Evolutionary conservation across 35 echinoderm and acorn worm species (phyloP).

Genomic region (Hemicentrotus pulcherrimus): DNA sequence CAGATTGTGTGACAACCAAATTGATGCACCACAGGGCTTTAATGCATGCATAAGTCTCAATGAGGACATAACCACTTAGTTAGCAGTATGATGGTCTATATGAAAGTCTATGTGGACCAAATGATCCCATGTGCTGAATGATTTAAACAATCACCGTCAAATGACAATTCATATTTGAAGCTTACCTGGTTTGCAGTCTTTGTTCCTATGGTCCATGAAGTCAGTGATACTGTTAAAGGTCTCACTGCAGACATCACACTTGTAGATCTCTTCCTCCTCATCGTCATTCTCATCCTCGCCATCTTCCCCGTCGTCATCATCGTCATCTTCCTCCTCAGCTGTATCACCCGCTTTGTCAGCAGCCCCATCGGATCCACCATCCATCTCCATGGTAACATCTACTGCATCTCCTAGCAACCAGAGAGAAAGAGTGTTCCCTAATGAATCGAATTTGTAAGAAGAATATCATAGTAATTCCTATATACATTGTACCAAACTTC

Average conservation of each 20-base stretch:
- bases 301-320: slow-evolving; percentile 41
- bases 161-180: neutral
- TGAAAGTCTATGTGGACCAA: too few relatives aligned
- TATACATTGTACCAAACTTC: too few relatives aligned
- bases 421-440: neutral
- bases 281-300: slow-evolving; percentile 53
- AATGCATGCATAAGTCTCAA: too few relatives aligned
- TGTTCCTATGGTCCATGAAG: slow-evolving; percentile 79
- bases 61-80: too few relatives aligned
- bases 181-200: slow-evolving; percentile 59
- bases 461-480: neutral
- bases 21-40: too few relatives aligned
- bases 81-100: too few relatives aligned
- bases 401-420: neutral
- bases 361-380: neutral
- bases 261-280: slow-evolving; percentile 75
- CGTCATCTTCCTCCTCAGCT: slow-evolving; percentile 41
- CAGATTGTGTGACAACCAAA: too few relatives aligned
- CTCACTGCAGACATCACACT: slow-evolving; percentile 67
- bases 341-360: slow-evolving; percentile 33
- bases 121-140: too few relatives aligned
- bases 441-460: neutral
- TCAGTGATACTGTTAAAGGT: slow-evolving; percentile 63
- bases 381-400: slow-evolving; percentile 24
- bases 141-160: neutral